Conservation (phyloP, 92 coral and sea anemone genomes). For the Phymanthus crucifer region DNA sequence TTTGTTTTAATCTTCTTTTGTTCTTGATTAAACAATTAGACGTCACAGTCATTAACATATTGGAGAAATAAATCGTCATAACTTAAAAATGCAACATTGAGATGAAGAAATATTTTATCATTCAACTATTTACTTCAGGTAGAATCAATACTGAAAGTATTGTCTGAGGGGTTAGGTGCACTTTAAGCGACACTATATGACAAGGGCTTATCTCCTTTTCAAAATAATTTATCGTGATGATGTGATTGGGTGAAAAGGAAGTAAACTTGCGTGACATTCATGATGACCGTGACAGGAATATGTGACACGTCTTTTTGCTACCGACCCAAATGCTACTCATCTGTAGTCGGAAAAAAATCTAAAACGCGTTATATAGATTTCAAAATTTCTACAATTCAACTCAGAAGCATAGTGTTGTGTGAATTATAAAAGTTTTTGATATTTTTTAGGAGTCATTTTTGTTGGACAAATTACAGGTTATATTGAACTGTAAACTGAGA, state of each 20-base stretch:
- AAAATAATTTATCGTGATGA: neutral
- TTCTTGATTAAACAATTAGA: no score
- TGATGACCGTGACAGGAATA: neutral
- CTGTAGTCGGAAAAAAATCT: slow-evolving; percentile 18
- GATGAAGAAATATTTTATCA: no score
- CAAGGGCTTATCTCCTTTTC: neutral
- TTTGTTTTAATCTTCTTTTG: no score
- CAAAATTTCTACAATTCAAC: neutral
- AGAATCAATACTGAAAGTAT: no score
- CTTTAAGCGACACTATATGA: no score
- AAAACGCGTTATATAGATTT: neutral
- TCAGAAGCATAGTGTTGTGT: neutral
- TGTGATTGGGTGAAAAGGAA: neutral
- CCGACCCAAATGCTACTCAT: neutral
- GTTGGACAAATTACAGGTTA: slow-evolving; percentile 20
- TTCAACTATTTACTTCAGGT: no score
- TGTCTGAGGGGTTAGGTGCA: no score
- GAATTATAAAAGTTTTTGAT: neutral
- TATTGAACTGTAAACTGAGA: slow-evolving; percentile 11
- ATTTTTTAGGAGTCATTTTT: neutral
- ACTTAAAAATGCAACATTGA: no score
- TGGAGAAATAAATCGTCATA: no score
- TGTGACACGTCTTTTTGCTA: slow-evolving; percentile 17
- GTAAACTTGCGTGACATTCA: neutral
- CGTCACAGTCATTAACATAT: no score